Evolutionary conservation across 2,797 vertebrate species (phyloP).

Genomic region (Notoglanidium macrostoma): DNA sequence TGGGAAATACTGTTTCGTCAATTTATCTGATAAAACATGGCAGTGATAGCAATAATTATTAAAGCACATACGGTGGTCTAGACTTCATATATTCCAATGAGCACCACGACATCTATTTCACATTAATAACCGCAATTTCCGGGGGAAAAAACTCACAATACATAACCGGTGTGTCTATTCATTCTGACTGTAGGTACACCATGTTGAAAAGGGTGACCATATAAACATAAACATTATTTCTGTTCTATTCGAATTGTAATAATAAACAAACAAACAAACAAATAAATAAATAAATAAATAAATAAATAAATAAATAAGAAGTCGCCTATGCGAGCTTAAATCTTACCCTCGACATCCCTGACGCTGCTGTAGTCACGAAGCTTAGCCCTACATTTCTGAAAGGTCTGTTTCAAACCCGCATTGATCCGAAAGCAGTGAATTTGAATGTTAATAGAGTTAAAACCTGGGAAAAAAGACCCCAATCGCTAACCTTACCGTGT

Average conservation of each 20-base stretch:
- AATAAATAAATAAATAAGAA: slow-evolving; percentile 1
- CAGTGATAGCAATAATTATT: background rate
- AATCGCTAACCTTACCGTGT: slow-evolving; percentile 52
- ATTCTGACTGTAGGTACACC: background rate
- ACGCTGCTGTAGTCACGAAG: slow-evolving; percentile 21
- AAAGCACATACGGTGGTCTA: background rate
- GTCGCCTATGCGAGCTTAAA: slow-evolving; percentile 4
- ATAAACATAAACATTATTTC: background rate
- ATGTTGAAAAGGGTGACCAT: background rate
- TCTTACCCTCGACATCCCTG: slow-evolving; percentile 7
- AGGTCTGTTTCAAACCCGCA: background rate
- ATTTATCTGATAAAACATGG: background rate
- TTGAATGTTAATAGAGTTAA: background rate
- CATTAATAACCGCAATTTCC: slow-evolving; percentile 7
- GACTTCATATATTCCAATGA: slow-evolving; percentile 9
- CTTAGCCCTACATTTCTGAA: background rate
- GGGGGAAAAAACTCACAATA: background rate
- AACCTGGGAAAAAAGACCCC: background rate
- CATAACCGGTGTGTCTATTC: background rate
- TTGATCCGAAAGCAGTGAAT: background rate
- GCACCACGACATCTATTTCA: background rate
- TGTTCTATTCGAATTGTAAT: background rate
- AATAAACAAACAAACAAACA: no score
- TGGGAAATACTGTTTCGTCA: background rate
- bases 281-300: no score